Conservation (phyloP, 1,140 invertebrate species). For the Brachionus angularis region DNA sequence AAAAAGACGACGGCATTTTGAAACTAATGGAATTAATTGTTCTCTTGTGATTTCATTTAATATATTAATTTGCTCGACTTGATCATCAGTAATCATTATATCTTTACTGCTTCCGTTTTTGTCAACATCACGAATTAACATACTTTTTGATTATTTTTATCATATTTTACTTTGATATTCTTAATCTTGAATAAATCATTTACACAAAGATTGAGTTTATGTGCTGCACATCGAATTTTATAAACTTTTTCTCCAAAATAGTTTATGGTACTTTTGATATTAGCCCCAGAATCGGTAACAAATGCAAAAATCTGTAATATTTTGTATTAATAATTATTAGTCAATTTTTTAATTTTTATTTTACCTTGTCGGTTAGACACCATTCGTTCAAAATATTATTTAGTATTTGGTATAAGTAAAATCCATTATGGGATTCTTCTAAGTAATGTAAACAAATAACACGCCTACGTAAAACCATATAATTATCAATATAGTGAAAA, state of each 20-base stretch:
- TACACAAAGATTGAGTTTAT: not conserved
- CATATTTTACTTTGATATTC: not conserved
- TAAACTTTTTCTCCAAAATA: too few relatives aligned
- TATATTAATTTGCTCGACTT: not conserved
- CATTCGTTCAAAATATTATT: slow-evolving; percentile 19
- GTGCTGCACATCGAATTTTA: not conserved
- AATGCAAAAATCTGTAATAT: slow-evolving; percentile 8
- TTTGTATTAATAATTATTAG: not conserved
- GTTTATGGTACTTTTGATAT: not conserved
- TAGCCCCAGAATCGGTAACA: not conserved
- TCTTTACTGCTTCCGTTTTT: not conserved
- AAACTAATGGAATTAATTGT: too few relatives aligned
- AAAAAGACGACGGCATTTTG: not conserved
- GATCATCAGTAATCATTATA: not conserved
- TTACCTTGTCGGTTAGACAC: slow-evolving; percentile 2
- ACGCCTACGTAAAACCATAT: not conserved
- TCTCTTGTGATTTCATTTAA: too few relatives aligned
- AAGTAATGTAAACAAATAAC: not conserved
- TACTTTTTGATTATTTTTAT: slow-evolving; percentile 21
- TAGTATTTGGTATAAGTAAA: not conserved
- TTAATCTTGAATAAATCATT: slow-evolving; percentile 27
- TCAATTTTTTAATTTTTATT: not conserved
- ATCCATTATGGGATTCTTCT: not conserved
- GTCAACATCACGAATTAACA: not conserved
- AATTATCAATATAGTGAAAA: not conserved